Base-by-base conservation (phyloP, 2,113 vertebrate species). In the Erpornis zantholeuca region DNA sequence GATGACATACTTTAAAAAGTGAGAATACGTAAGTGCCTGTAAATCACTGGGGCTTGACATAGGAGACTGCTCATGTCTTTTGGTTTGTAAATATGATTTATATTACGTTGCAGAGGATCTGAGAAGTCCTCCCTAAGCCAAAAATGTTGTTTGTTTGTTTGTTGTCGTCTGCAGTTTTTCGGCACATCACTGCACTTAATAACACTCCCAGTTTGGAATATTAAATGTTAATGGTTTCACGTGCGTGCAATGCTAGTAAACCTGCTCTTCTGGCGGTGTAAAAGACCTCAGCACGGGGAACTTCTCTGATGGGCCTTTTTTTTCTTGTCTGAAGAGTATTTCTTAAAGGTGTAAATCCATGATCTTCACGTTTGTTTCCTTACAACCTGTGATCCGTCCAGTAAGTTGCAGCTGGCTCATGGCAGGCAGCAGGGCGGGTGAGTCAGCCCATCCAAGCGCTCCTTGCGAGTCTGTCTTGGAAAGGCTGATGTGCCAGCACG, bases 51-150 rank as follows among this genome's bases (percentile, higher is more conserved):
- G 42, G 54, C 54, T 76, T 91, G 81, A 92, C 70, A 71, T 71
- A 15, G 3, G 42, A 92, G 53, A 77, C 78, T 94, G 19, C 52
- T 90, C 19, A 8, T 18, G 72, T 47, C 47, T 96, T 92, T 91
- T 3, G 4, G 47, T 94, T 95, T 94, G 77, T 96, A 94, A 92
- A 94, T 93, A 72, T 65, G 47, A 79, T 88, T 90, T 95, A 63
- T 82, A 31, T 86, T 90, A 44, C 3, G 1, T 88, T 90, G 50
- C 76, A 90, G 64, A 66, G 79, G 54, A 85, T 94, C 63, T 82
- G 47, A 86, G 79, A 82, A 82, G 85, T 54, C 47, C 27, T 82
- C 3, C 24, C 22, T 35, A 66, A 80, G 91, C 84, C 50, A 95
- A 54, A 94, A 85, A 61, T 36, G 19, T n/a, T n/a, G n/a, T n/a